A percentile compares a stretch with the other conserved stretches of the same genome.
These are phyloP conservation scores for Choristoneura rosaceana DNA, from an alignment of 2,888 invertebrate genomes.

Conservation along the genomic window DNA sequence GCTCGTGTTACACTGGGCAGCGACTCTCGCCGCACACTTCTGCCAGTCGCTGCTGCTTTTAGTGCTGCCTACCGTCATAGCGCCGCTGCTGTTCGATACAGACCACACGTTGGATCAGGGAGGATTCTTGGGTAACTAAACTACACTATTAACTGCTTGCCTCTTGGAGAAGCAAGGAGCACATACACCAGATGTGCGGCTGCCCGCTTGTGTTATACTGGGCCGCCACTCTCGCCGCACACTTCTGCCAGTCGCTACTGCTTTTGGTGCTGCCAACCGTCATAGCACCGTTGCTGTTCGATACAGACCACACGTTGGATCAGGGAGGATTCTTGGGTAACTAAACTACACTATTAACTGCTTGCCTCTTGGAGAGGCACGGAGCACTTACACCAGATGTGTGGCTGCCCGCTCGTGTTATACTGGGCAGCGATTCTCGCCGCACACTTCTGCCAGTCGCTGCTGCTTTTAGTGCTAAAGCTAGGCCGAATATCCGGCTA, in stretches of 20 bases:
- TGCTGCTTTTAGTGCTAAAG: constrained; percentile 55
- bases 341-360: too few relatives aligned
- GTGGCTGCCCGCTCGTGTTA: constrained; percentile 78
- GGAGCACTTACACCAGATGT: constrained; percentile 86
- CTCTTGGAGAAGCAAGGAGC: too few relatives aligned
- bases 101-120: constrained; percentile 53
- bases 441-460: constrained; percentile 80
- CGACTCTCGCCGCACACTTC: constrained; percentile 81
- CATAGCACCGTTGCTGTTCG: constrained; percentile 49
- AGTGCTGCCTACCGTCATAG: constrained; percentile 52
- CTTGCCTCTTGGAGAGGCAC: constrained; percentile 66
- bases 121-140: too few relatives aligned
- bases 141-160: too few relatives aligned
- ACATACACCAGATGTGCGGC: constrained; percentile 86
- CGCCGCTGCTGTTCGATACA: constrained; percentile 50
- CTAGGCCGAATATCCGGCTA: too few relatives aligned
- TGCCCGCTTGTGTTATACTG: constrained; percentile 84
- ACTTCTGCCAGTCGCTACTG: constrained; percentile 68
- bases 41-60: constrained; percentile 58
- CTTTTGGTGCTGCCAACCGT: constrained; percentile 54
- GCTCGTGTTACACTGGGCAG: constrained; percentile 84
- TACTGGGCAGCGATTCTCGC: constrained; percentile 85
- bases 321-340: too few relatives aligned
- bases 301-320: constrained; percentile 57
- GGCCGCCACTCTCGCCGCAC: constrained; percentile 81